Percentiles rank a stretch among this genome's conserved stretches.
phyloP scores from a whole-genome alignment of 2,797 vertebrate species.

The Lates japonicus region DNA sequence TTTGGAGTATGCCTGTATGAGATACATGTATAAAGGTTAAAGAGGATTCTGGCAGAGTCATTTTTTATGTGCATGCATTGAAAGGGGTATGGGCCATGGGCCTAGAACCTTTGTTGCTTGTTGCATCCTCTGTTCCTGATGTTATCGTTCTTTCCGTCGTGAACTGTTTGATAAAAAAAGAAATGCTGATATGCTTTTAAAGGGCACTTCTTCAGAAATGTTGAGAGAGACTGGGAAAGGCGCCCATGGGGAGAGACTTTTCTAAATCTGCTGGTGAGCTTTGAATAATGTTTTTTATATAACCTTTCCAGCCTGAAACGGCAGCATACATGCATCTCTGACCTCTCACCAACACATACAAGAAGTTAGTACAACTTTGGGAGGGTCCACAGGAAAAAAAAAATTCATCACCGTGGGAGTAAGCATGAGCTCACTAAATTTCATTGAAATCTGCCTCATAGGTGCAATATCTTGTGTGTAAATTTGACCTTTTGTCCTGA shows the following conservation, averaged over 20 bases:
- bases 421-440: neutral
- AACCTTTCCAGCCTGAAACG: neutral
- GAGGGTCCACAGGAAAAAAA: neutral
- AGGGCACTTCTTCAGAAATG: slow-evolving; percentile 12
- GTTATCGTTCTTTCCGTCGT: neutral
- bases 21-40: neutral
- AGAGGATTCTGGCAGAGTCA: neutral
- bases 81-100: neutral
- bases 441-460: neutral
- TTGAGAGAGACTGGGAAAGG: neutral
- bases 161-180: slow-evolving; percentile 26
- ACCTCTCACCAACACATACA: neutral
- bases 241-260: neutral
- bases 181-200: slow-evolving; percentile 7
- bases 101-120: slow-evolving; percentile 10
- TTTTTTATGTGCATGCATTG: slow-evolving; percentile 12
- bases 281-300: neutral
- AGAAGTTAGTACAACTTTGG: neutral
- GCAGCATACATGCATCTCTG: neutral
- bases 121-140: slow-evolving; percentile 10
- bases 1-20: neutral
- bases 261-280: slow-evolving; percentile 7
- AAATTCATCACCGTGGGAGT: too few relatives aligned
- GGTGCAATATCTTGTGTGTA: neutral
- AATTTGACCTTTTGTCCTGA: slow-evolving; percentile 15